phyloP scores from a whole-genome alignment of 1,140 invertebrate genomes.

The Protaetia brevitarsis region DNA sequence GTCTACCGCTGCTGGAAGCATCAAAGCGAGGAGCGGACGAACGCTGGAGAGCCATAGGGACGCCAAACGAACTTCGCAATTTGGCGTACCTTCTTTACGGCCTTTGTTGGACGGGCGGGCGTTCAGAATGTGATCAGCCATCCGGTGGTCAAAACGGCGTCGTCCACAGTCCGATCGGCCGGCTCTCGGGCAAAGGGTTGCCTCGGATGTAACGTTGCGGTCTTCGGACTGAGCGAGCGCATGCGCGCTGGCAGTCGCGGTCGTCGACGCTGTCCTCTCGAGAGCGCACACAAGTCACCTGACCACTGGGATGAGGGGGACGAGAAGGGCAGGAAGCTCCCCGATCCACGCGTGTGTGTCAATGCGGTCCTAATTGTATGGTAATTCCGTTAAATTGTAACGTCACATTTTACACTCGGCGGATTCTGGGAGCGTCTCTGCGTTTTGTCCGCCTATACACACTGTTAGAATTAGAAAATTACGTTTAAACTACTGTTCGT shows the following conservation, averaged over 20 bases:
- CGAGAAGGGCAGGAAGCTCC: not conserved
- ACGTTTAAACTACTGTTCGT: slow-evolving; percentile 4
- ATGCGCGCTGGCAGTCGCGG: slow-evolving; percentile 23
- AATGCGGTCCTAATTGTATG: slow-evolving; percentile 28
- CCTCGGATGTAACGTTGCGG: slow-evolving; percentile 26
- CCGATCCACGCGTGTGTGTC: not conserved
- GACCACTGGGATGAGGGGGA: slow-evolving; percentile 8
- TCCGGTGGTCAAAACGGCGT: not conserved
- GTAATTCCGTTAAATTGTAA: slow-evolving; percentile 28
- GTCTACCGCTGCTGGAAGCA: slow-evolving; percentile 29
- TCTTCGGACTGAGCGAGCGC: slow-evolving; percentile 9
- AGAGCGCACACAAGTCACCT: slow-evolving; percentile 21
- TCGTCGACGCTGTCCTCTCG: not conserved
- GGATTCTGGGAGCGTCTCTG: not conserved
- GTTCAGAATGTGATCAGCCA: slow-evolving; percentile 28
- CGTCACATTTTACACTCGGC: slow-evolving; percentile 19
- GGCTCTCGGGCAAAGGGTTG: slow-evolving; percentile 21
- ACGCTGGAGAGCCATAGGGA: slow-evolving; percentile 22
- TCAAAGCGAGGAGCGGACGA: slow-evolving; percentile 27
- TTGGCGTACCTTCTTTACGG: slow-evolving; percentile 35
- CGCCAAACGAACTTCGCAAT: slow-evolving; percentile 39
- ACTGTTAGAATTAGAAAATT: slow-evolving; percentile 16
- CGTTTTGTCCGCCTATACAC: not conserved
- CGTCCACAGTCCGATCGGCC: slow-evolving; percentile 3
- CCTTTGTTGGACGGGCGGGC: slow-evolving; percentile 28